Evolutionary conservation across 2,797 vertebrate genomes (phyloP).

Genomic region (Anabas testudineus): DNA sequence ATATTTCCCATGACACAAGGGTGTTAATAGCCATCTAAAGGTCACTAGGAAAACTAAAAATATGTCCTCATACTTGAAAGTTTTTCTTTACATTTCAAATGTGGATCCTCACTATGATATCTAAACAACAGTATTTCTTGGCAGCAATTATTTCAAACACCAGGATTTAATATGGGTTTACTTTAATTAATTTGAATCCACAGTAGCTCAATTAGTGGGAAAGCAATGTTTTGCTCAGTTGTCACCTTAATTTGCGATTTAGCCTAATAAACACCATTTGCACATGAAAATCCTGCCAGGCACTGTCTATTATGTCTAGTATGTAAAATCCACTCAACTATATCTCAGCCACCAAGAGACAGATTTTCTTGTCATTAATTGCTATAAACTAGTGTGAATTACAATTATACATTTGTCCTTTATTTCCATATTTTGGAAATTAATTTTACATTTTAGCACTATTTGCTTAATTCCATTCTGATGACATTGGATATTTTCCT

Average conservation of each 20-base stretch:
- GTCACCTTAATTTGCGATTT: constrained; percentile 2
- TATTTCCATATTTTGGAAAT: not conserved
- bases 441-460: not conserved
- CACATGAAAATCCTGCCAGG: not conserved
- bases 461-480: not conserved
- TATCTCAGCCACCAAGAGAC: not conserved
- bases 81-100: not conserved
- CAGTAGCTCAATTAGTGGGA: not conserved
- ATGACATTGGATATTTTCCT: not conserved
- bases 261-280: not conserved
- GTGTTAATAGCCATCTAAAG: too few species aligned
- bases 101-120: not conserved
- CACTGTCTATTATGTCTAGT: not conserved
- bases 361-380: not conserved
- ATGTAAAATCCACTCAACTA: not conserved
- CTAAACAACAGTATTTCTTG: not conserved
- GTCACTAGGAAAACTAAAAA: not conserved
- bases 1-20: too few species aligned
- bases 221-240: not conserved
- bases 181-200: not conserved
- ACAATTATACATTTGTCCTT: not conserved
- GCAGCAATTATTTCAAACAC: not conserved
- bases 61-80: not conserved
- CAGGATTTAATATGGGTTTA: not conserved
- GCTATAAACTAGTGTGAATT: not conserved